Base-by-base conservation (phyloP, 1,140 invertebrate species). In the Pogonus chalceus region DNA sequence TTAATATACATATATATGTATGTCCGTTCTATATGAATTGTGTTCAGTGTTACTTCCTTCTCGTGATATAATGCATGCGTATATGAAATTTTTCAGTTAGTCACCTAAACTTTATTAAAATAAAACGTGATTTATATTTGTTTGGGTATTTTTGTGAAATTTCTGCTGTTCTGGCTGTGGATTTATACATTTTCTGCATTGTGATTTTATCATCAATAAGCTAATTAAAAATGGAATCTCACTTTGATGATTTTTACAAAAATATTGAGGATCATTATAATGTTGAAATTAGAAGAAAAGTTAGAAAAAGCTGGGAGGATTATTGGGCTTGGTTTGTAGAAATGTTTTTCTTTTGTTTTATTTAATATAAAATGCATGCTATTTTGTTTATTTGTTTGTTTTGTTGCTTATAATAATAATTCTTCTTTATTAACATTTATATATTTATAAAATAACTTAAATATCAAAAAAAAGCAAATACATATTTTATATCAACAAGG, bases 251-350 rank as follows among this genome's bases (percentile, higher is more conserved):
- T 49, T 50, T 59, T 39, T 59, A 52, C 49, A 46, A 51, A 35
- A 53, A 54, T n/a, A 57, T 61, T 26, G 57, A 61, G 31, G 53
- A 61, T 14, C 56, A 61, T 35, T 61, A 58, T 35, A 55, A 61
- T 49, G 56, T 59, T 9, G 50, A 39, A 16, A 46, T 61, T 14
- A 52, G 57, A 21, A 53, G 46, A 20, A 59, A 21, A 20, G 20
- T 53, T 2, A 50, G 53, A 12, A 20, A 56, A 35, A 54, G 55
- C 23, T 65, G 63, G 63, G 48, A 62, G 53, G 59, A 65, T 10
- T 65, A 65, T 39, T 65, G 62, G 63, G 58, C 58, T 53, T 63
- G 62, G 63, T 65, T 56, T 57, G 54, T 62, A 43, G 37, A 10
- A 12, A 4, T 31, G 4, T 31, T 31, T 31, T 7, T 31, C 14